Conservation (phyloP, 2,113 vertebrate genomes). For the Oryzias curvinotus region DNA sequence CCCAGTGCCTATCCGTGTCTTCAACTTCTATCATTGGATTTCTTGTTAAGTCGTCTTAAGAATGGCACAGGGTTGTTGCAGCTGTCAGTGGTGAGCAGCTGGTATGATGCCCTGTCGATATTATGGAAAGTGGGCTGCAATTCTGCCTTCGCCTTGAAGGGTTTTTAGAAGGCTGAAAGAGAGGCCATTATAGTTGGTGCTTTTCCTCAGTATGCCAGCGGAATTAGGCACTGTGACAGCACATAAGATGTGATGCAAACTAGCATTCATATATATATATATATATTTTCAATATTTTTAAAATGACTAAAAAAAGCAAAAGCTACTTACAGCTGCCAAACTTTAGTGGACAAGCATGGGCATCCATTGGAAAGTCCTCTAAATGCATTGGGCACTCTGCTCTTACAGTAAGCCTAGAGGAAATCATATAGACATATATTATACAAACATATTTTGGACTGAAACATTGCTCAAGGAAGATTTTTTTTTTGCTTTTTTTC, state of each 20-base stretch:
- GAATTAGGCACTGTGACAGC: constrained; percentile 11
- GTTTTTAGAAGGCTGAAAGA: constrained; percentile 31
- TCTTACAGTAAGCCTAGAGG: constrained; percentile 79
- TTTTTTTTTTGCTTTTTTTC: neutral
- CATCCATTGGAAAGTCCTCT: constrained; percentile 85
- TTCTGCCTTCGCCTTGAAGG: constrained; percentile 42
- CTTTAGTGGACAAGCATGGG: constrained; percentile 83
- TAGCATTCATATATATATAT: neutral
- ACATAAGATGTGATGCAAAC: constrained; percentile 1
- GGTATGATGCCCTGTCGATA: constrained; percentile 39
- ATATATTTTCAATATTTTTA: too few relatives aligned
- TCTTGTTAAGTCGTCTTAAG: constrained; percentile 41
- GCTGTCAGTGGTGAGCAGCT: constrained; percentile 61
- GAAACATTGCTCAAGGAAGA: neutral
- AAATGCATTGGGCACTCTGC: constrained; percentile 85
- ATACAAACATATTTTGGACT: too few relatives aligned
- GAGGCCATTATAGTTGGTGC: constrained; percentile 38
- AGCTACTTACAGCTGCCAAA: constrained; percentile 82
- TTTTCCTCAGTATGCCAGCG: constrained; percentile 39
- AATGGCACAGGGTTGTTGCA: constrained; percentile 38
- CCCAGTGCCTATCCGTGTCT: constrained; percentile 21
- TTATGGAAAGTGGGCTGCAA: constrained; percentile 24
- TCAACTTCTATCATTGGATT: constrained; percentile 21
- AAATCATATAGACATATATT: constrained; percentile 17
- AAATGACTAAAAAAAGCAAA: neutral